Evolutionary conservation across 2,113 vertebrate species (phyloP).

Genomic region (Nymphicus hollandicus): DNA sequence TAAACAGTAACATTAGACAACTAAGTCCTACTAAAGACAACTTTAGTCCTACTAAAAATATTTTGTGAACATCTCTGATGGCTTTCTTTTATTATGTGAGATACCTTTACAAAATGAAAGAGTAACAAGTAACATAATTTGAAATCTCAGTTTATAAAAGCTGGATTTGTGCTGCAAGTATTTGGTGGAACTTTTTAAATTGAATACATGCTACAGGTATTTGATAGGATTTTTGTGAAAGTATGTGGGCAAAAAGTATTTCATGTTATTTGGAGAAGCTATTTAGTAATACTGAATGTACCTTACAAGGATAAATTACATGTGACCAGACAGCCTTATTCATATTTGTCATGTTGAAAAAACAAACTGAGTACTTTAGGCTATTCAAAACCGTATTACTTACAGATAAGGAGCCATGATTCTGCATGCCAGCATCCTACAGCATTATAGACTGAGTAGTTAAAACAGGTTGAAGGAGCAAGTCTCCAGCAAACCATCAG

Average conservation of each 20-base stretch:
- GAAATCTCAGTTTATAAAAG: not conserved
- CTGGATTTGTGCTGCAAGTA: not conserved
- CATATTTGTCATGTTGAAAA: not conserved
- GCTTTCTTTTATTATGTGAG: not conserved
- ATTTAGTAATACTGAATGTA: not conserved
- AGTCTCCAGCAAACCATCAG: not conserved
- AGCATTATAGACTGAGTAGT: not conserved
- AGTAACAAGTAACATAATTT: not conserved
- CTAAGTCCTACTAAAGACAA: not conserved
- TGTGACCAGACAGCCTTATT: not conserved
- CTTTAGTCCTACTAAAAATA: not conserved
- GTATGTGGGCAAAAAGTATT: not conserved
- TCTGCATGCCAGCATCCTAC: not conserved
- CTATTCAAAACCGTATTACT: not conserved
- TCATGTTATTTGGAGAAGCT: not conserved
- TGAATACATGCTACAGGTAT: not conserved
- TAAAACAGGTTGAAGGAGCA: not conserved
- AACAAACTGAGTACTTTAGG: not conserved
- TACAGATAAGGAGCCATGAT: not conserved
- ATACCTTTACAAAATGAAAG: not conserved
- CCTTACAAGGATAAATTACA: not conserved
- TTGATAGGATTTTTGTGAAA: not conserved
- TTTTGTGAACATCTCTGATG: not conserved
- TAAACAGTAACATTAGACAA: not conserved
- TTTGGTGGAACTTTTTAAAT: not conserved